phyloP scores from a whole-genome alignment of 2,797 vertebrate genomes.

The Sciurus vulgaris region DNA sequence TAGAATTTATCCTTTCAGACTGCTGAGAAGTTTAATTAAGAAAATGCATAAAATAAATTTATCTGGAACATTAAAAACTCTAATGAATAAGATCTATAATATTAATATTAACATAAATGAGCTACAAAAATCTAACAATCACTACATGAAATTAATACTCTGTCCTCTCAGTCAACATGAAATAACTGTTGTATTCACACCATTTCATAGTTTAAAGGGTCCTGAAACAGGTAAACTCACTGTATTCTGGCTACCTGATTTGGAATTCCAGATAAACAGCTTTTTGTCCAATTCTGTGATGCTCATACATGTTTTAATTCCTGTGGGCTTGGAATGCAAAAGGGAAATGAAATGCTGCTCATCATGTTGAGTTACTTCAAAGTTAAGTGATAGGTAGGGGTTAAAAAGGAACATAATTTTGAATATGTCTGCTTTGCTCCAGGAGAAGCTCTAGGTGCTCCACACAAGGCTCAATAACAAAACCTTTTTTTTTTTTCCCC shows the following conservation, averaged over 20 bases:
- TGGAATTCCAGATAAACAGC: not conserved
- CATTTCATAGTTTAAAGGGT: not conserved
- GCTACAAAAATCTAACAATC: not conserved
- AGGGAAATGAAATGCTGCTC: not conserved
- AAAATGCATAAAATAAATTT: not conserved
- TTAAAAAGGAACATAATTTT: not conserved
- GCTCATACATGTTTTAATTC: not conserved
- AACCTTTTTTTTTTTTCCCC: not conserved
- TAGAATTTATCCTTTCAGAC: not conserved
- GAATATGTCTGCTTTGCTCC: not conserved
- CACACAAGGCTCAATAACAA: not conserved
- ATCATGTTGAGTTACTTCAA: not conserved
- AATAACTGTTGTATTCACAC: not conserved
- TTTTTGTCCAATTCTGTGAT: not conserved
- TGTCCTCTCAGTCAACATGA: not conserved
- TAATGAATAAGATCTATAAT: not conserved
- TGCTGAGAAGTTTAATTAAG: not conserved
- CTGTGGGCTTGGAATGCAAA: not conserved
- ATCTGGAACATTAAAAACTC: not conserved
- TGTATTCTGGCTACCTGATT: not conserved
- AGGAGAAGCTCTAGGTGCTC: not conserved
- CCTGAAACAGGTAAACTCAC: not conserved
- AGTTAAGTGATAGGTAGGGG: not conserved
- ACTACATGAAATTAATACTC: not conserved
- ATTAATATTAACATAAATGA: not conserved